Conservation (phyloP, 2,113 vertebrate species). For the Urocynchramus pylzowi region DNA sequence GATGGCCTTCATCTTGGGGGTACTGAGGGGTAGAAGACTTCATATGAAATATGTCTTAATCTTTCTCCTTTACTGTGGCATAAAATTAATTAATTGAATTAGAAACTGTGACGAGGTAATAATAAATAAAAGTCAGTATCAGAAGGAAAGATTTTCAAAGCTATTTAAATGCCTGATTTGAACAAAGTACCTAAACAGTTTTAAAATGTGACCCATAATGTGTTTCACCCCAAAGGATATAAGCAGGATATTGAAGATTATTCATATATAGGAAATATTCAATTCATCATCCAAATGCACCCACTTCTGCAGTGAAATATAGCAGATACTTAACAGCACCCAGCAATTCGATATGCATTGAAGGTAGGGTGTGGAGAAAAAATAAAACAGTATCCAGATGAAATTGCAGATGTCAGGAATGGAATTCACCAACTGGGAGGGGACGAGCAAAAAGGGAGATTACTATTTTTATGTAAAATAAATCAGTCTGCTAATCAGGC, state of each 20-base stretch:
- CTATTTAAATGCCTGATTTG: neutral
- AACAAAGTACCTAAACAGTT: neutral
- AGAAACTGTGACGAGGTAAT: neutral
- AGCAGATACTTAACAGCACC: conserved; percentile 18
- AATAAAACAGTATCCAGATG: conserved; percentile 53
- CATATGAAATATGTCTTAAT: neutral
- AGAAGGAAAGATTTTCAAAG: neutral
- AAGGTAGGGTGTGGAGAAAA: conserved; percentile 22
- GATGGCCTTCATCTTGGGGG: neutral
- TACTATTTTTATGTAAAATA: conserved; percentile 68
- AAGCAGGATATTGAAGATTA: conserved; percentile 38
- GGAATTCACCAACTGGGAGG: conserved; percentile 55
- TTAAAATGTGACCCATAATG: conserved; percentile 18
- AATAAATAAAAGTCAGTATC: conserved; percentile 7
- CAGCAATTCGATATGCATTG: neutral
- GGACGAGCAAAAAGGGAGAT: neutral
- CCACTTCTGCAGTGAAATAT: conserved; percentile 52
- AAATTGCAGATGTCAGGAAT: conserved; percentile 61
- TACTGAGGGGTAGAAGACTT: neutral
- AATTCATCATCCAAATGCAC: conserved; percentile 47
- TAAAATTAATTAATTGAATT: conserved; percentile 17
- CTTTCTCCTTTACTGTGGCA: neutral
- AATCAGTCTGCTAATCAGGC: conserved; percentile 68
- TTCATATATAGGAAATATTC: conserved; percentile 38
- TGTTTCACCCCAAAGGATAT: conserved; percentile 40